These are phyloP conservation scores for Chironomus striatipennis DNA, from an alignment of 1,140 invertebrate species.

Conservation along the genomic window DNA sequence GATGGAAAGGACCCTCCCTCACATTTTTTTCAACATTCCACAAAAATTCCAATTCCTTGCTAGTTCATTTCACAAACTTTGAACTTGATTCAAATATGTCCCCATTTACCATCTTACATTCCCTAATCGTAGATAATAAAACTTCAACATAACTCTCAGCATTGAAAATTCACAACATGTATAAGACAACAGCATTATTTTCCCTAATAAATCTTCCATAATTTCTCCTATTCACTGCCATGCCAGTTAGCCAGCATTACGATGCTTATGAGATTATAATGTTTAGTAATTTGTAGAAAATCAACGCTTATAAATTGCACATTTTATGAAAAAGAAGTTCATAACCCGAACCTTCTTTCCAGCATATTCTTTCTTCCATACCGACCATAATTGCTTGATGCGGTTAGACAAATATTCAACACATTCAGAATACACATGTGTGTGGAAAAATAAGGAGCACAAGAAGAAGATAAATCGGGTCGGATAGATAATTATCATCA, in stretches of 20 bases:
- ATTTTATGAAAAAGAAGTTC: background rate
- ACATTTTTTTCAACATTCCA: too few species aligned
- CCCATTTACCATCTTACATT: too few species aligned
- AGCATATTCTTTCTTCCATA: background rate
- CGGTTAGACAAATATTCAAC: background rate
- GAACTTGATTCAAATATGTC: too few species aligned
- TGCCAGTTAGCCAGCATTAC: background rate
- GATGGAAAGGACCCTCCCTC: too few species aligned
- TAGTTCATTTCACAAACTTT: too few species aligned
- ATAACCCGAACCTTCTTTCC: background rate
- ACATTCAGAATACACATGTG: background rate
- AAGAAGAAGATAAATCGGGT: background rate
- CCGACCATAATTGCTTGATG: background rate
- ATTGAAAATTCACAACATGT: too few species aligned
- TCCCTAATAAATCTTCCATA: background rate
- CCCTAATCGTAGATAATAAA: too few species aligned
- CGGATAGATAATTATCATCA: background rate
- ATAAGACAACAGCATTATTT: too few species aligned
- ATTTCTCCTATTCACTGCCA: background rate
- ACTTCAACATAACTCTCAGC: too few species aligned
- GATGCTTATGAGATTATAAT: constrained; percentile 22
- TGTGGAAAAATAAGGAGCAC: background rate
- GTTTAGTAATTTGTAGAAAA: constrained; percentile 23
- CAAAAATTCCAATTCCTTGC: too few species aligned
- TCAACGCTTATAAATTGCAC: background rate